These are phyloP conservation scores for Calameuta pallipes DNA, from an alignment of 2,888 invertebrate genomes.

Conservation along the genomic window DNA sequence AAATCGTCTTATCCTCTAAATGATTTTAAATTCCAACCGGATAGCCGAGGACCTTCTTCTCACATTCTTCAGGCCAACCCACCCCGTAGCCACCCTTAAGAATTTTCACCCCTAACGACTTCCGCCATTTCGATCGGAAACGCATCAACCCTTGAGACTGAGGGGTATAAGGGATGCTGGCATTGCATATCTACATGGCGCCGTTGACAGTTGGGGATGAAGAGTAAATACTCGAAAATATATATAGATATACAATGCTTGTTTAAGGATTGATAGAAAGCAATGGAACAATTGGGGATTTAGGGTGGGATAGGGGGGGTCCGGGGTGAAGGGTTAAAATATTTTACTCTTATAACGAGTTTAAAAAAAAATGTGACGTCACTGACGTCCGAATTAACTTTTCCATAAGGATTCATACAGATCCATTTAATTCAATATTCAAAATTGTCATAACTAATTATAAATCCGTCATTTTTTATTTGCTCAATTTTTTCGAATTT, in stretches of 20 bases:
- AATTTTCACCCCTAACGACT: conserved; percentile 23
- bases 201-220: neutral
- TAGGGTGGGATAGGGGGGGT: too few species aligned
- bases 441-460: neutral
- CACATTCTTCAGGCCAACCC: neutral
- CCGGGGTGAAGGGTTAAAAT: neutral
- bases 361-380: neutral
- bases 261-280: neutral
- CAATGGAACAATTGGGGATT: neutral
- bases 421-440: neutral
- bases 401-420: neutral
- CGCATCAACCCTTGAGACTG: conserved; percentile 43
- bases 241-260: neutral
- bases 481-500: neutral
- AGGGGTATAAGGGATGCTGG: conserved; percentile 16
- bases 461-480: neutral
- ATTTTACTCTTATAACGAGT: neutral
- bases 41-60: neutral
- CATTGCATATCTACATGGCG: neutral
- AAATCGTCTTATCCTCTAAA: neutral
- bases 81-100: too few species aligned
- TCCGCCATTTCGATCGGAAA: conserved; percentile 44
- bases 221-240: neutral
- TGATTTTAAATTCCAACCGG: conserved; percentile 4
- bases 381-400: neutral